Evolutionary conservation across 2,888 invertebrate genomes (phyloP).

Genomic region (Tetragonula carbonaria): DNA sequence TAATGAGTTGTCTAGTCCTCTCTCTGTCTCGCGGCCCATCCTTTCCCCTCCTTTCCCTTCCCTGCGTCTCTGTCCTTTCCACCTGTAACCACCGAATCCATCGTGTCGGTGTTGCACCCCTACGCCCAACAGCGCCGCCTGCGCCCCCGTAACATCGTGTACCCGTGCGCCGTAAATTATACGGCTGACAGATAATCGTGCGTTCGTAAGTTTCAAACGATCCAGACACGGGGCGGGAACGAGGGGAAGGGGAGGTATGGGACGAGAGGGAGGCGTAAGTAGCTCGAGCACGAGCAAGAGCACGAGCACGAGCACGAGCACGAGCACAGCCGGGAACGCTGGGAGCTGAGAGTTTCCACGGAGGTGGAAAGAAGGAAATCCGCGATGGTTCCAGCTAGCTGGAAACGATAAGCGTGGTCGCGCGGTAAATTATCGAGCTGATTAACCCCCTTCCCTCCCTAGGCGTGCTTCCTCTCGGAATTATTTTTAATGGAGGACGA

Average conservation of each 20-base stretch:
- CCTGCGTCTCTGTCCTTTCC: slow-evolving; percentile 31
- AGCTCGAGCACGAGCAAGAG: neutral
- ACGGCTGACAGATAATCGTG: slow-evolving; percentile 49
- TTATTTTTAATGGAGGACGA: slow-evolving; percentile 48
- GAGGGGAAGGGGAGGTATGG: neutral
- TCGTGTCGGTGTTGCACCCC: slow-evolving; percentile 3
- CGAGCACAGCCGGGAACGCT: neutral
- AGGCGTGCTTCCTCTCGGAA: slow-evolving; percentile 3
- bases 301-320: too few relatives aligned
- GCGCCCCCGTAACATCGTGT: slow-evolving; percentile 52
- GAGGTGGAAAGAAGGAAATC: neutral
- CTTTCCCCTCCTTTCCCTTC: slow-evolving; percentile 31
- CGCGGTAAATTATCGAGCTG: slow-evolving; percentile 20
- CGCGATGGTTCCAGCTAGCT: neutral
- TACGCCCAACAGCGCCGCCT: neutral
- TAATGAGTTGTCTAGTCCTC: slow-evolving; percentile 81
- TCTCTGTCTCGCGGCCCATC: slow-evolving; percentile 32
- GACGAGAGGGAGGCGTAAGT: neutral
- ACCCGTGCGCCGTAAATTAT: slow-evolving; percentile 65
- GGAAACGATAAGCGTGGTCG: neutral
- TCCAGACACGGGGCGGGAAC: neutral
- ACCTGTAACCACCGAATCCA: slow-evolving; percentile 65
- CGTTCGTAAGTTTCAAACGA: slow-evolving; percentile 47
- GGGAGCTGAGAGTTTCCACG: neutral
- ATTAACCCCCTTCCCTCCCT: neutral